Percentiles rank a stretch among this genome's conserved stretches.
These are phyloP conservation scores for Prosapia bicincta DNA, from an alignment of 2,888 invertebrate species.

Conservation along the genomic window DNA sequence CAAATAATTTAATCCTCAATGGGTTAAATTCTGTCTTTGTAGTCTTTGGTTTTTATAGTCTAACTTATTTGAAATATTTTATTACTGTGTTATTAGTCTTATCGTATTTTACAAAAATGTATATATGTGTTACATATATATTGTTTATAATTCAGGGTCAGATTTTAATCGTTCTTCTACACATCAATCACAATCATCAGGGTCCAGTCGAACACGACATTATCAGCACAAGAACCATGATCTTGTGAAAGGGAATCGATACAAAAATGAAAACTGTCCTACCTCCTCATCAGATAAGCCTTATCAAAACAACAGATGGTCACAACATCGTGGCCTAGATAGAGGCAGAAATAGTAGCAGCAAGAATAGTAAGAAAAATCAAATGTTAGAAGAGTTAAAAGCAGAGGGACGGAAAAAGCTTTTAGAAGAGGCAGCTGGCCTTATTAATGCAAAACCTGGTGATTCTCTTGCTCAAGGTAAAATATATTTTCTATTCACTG, in stretches of 20 bases:
- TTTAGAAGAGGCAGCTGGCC: slow-evolving; percentile 40
- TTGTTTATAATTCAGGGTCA: neutral
- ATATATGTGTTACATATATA: too few species aligned
- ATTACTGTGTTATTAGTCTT: too few species aligned
- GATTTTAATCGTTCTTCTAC: neutral
- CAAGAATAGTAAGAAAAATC: neutral
- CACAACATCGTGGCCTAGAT: neutral
- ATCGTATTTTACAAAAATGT: too few species aligned
- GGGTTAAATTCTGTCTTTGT: too few species aligned
- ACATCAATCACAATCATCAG: neutral
- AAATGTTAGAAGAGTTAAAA: slow-evolving; percentile 20
- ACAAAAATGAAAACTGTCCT: neutral
- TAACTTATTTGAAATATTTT: too few species aligned
- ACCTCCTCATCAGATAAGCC: neutral
- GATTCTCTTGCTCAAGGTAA: neutral
- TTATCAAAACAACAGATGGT: neutral
- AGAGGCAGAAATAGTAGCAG: neutral
- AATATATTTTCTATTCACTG: too few species aligned
- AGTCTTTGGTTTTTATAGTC: too few species aligned
- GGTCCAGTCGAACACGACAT: neutral
- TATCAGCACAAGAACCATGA: neutral
- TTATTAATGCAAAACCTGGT: neutral
- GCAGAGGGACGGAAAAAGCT: slow-evolving; percentile 30
- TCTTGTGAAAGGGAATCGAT: neutral
- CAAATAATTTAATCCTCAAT: too few species aligned